These are phyloP conservation scores for Drosophila elegans DNA, from an alignment of 1,140 invertebrate species.

Conservation along the genomic window DNA sequence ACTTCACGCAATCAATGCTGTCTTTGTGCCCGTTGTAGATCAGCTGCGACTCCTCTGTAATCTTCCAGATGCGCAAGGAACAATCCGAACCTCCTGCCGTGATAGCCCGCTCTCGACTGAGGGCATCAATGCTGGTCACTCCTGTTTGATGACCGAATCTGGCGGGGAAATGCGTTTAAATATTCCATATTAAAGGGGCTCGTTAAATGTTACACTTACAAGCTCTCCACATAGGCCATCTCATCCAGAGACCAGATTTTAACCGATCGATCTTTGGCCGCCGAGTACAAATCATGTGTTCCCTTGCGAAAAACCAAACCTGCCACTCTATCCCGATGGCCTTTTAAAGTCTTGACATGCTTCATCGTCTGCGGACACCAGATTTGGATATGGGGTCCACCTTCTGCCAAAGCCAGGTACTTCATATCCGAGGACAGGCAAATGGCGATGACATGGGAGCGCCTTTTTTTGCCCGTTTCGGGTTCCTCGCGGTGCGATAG, in stretches of 20 bases:
- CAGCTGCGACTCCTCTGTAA: slow-evolving; percentile 97
- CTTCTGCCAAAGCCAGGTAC: slow-evolving; percentile 93
- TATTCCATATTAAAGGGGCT: no score
- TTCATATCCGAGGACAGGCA: slow-evolving; percentile 94
- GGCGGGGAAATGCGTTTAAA: not conserved
- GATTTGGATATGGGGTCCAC: slow-evolving; percentile 91
- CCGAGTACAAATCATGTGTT: slow-evolving; percentile 95
- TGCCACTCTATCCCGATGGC: slow-evolving; percentile 90
- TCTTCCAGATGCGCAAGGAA: slow-evolving; percentile 96
- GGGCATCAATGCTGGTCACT: slow-evolving; percentile 95
- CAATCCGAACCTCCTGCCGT: slow-evolving; percentile 95
- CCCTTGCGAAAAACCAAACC: slow-evolving; percentile 94
- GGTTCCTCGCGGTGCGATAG: slow-evolving; percentile 86
- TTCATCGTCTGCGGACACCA: slow-evolving; percentile 92
- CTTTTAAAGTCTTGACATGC: slow-evolving; percentile 92
- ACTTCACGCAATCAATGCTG: slow-evolving; percentile 94
- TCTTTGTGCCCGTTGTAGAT: slow-evolving; percentile 94
- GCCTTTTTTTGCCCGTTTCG: slow-evolving; percentile 85
- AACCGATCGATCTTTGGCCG: slow-evolving; percentile 93
- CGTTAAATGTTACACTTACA: slow-evolving; percentile 86
- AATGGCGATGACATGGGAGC: slow-evolving; percentile 88
- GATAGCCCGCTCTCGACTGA: slow-evolving; percentile 93
- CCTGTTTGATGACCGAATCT: slow-evolving; percentile 95
- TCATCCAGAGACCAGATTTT: slow-evolving; percentile 98
- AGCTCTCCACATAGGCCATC: slow-evolving; percentile 97